Evolutionary conservation across 2,113 vertebrate species (phyloP).

Genomic region (Poeciliopsis turrubarensis): DNA sequence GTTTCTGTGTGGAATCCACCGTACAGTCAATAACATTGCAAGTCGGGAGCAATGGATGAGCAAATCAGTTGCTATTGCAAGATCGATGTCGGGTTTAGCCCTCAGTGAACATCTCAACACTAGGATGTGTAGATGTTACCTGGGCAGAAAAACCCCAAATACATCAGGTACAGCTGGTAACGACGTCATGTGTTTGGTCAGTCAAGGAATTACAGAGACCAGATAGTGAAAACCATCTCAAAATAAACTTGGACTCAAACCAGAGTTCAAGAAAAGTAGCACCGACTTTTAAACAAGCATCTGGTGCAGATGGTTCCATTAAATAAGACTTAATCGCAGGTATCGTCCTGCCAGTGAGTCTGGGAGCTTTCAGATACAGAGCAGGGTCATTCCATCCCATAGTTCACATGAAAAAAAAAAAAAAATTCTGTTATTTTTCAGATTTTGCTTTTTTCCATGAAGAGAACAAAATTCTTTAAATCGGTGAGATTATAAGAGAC

Average conservation of each 20-base stretch:
- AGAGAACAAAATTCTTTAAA: neutral
- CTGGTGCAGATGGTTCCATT: conserved; percentile 34
- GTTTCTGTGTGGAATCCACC: conserved; percentile 1
- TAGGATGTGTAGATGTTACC: conserved; percentile 2
- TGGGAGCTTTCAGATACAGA: conserved; percentile 70
- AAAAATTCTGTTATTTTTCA: neutral
- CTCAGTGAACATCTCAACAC: conserved; percentile 1
- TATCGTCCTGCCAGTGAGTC: conserved; percentile 31
- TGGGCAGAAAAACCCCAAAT: neutral
- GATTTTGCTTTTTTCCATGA: no score
- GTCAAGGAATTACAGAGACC: conserved; percentile 31
- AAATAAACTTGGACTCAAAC: conserved; percentile 19
- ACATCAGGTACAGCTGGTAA: conserved; percentile 19
- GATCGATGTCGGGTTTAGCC: conserved; percentile 8
- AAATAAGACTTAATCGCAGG: conserved; percentile 53
- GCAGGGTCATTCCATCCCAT: conserved; percentile 57
- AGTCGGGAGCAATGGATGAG: neutral
- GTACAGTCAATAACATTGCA: neutral
- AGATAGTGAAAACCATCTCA: conserved; percentile 10
- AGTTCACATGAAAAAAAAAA: conserved; percentile 7
- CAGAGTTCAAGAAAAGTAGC: conserved; percentile 41
- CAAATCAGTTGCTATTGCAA: conserved; percentile 4
- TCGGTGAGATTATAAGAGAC: neutral
- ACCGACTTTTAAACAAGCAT: conserved; percentile 58
- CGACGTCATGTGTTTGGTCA: conserved; percentile 51